Conservation (phyloP, 2,113 vertebrate species). For the Mellivora capensis region DNA sequence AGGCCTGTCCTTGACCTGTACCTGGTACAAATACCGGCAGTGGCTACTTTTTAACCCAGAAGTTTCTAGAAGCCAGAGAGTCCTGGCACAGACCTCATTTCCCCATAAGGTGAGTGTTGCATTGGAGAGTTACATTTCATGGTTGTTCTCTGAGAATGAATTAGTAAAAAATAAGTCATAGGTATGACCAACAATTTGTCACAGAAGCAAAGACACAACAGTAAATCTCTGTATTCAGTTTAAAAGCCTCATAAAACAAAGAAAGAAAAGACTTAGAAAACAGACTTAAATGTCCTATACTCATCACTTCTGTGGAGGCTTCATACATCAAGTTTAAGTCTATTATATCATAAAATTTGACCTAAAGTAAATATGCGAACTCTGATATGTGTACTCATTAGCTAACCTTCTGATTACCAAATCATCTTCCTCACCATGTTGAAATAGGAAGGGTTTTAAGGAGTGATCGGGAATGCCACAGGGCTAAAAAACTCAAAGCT, state of each 20-base stretch:
- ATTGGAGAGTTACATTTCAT: constrained; percentile 44
- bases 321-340: not conserved
- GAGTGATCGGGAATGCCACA: not conserved
- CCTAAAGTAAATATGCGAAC: constrained; percentile 7
- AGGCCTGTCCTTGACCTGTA: not conserved
- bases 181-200: constrained; percentile 42
- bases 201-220: constrained; percentile 39
- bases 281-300: not conserved
- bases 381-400: not conserved
- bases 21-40: not conserved
- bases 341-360: not conserved
- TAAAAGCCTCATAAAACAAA: constrained; percentile 59
- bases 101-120: not conserved
- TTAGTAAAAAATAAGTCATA: constrained; percentile 61
- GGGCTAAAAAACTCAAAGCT: not conserved
- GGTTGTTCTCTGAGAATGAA: constrained; percentile 52
- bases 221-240: constrained; percentile 36
- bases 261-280: constrained; percentile 51
- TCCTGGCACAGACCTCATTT: not conserved
- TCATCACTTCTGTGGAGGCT: not conserved
- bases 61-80: not conserved
- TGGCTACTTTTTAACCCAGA: not conserved
- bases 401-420: constrained; percentile 3
- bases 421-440: not conserved
- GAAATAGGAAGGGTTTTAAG: constrained; percentile 23